phyloP scores from a whole-genome alignment of 2,888 invertebrate genomes.

The Synergus umbraculus region DNA sequence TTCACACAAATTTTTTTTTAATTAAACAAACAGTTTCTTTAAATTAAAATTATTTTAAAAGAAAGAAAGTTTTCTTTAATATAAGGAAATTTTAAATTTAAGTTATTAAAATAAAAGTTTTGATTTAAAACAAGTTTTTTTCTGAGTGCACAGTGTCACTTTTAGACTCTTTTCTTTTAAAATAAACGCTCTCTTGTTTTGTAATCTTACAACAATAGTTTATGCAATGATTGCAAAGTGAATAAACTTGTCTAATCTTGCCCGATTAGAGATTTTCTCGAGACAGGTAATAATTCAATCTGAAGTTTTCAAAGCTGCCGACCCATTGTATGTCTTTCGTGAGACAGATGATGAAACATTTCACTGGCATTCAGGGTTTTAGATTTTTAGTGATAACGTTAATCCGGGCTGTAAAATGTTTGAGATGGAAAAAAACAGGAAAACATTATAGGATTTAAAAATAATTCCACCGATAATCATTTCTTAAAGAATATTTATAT shows the following conservation, averaged over 20 bases:
- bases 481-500: neutral
- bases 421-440: neutral
- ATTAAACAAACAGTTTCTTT: too few species aligned
- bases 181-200: neutral
- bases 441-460: neutral
- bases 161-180: neutral
- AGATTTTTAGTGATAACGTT: neutral
- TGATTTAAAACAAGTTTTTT: too few species aligned
- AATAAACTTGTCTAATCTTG: neutral
- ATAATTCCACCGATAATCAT: neutral
- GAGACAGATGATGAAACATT: neutral
- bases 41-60: too few species aligned
- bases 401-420: neutral
- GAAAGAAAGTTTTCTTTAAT: too few species aligned
- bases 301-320: constrained; percentile 1
- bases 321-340: neutral
- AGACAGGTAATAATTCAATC: neutral
- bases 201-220: neutral
- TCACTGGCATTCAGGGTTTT: neutral
- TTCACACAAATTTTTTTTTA: too few species aligned
- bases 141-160: too few species aligned
- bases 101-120: too few species aligned
- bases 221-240: neutral
- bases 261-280: neutral
- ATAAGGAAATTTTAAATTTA: too few species aligned